Evolutionary conservation across 2,888 invertebrate genomes (phyloP).

Genomic region (Antitype chi): DNA sequence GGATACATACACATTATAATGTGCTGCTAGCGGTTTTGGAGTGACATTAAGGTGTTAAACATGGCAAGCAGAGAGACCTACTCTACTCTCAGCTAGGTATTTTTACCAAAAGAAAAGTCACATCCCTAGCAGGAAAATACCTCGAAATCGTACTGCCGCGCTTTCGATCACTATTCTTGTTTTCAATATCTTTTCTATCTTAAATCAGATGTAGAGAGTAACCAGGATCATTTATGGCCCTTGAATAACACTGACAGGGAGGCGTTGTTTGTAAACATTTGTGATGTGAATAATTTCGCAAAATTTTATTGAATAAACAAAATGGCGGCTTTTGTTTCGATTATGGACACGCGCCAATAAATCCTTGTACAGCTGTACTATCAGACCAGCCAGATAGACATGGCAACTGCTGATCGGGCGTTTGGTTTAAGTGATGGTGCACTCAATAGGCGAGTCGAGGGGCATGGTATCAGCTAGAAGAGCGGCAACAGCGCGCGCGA

Average conservation of each 20-base stretch:
- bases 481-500: conserved; percentile 95
- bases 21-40: background rate
- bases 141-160: background rate
- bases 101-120: conserved; percentile 10
- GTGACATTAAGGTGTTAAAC: background rate
- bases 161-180: background rate
- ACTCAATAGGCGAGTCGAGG: conserved; percentile 94
- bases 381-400: background rate
- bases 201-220: background rate
- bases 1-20: conserved; percentile 10
- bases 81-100: background rate
- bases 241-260: background rate
- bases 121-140: background rate
- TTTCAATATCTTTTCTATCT: background rate
- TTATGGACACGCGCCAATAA: background rate
- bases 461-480: conserved; percentile 93
- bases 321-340: background rate
- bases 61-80: background rate
- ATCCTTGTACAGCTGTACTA: background rate
- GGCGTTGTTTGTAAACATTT: background rate
- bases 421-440: conserved; percentile 92
- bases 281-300: background rate
- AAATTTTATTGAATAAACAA: background rate
- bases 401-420: background rate
- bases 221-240: background rate